Percentiles rank a stretch among this genome's conserved stretches.
These are phyloP conservation scores for Magallana gigas DNA, from an alignment of 1,140 invertebrate species.

Conservation along the genomic window DNA sequence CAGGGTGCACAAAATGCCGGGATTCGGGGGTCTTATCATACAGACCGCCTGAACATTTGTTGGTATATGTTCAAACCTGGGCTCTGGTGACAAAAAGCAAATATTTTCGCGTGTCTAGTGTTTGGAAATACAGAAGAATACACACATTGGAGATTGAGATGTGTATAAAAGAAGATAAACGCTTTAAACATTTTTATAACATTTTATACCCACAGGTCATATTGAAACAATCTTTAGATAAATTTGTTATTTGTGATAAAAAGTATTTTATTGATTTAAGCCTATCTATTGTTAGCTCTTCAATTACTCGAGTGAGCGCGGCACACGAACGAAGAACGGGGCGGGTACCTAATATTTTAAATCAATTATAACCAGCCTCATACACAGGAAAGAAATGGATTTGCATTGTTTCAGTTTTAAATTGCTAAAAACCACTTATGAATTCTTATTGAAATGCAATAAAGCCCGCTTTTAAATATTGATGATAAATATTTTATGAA, in stretches of 20 bases:
- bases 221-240: conserved; percentile 59
- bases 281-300: conserved; percentile 54
- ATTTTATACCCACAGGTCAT: conserved; percentile 44
- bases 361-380: background rate
- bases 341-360: background rate
- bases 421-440: conserved; percentile 13
- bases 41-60: conserved; percentile 2
- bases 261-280: conserved; percentile 46
- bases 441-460: conserved; percentile 22
- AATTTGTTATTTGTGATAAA: conserved; percentile 62
- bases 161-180: conserved; percentile 54
- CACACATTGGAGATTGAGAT: conserved; percentile 50
- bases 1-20: background rate
- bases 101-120: conserved; percentile 59
- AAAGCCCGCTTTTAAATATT: conserved; percentile 6
- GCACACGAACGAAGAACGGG: conserved; percentile 11
- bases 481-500: conserved; percentile 18
- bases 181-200: conserved; percentile 51
- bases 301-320: conserved; percentile 58
- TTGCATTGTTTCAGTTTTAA: conserved; percentile 27
- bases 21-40: background rate
- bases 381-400: conserved; percentile 14
- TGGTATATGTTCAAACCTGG: conserved; percentile 33
- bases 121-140: conserved; percentile 56
- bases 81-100: conserved; percentile 50